Base-by-base conservation (phyloP, 2,113 vertebrate genomes). In the Henicopernis longicauda region DNA sequence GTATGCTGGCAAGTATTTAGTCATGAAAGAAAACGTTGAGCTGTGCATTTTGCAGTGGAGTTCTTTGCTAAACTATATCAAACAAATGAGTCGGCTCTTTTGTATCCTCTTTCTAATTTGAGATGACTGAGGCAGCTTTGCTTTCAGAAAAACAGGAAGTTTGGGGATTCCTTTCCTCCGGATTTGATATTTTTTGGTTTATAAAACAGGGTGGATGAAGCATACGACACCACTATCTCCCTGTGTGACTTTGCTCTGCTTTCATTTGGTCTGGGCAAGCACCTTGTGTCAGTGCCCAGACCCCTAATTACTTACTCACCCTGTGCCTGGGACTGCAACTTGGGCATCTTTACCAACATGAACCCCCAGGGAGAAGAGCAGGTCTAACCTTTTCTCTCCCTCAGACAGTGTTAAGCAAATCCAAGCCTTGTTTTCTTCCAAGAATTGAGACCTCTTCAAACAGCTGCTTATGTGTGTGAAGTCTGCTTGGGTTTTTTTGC, bases 41-140 rank as follows among this genome's bases (percentile, higher is more conserved):
- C 58, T 80, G 49, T 63, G 50, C 49, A 47, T 90, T 97, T 97
- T 91, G 40, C 58, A 73, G 29, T 5, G 29, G n/a, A 88, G 31
- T 31, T 94, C 70, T 93, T 82, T 82, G 79, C 65, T 97, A 62
- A 94, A 82, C 49, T 59, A 6, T 50, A 80, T 73, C 66, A 91
- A 95, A 85, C 36, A 85, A 96, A 80, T 9, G 79, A 91, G 74
- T 93, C 0, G 31, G 62, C 78, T 95, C 32, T 96, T 97, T 94
- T 95, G 82, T 87, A 95, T 94, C 93, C 95, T 96, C 95, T 95
- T 96, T 95, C 95, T 97, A 95, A 95, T 93, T 96, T 83, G 74
- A 91, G 93, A 70, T 14, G 3, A 85, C 47, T 50, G 54, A 85
- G 11, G 58, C 45, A 94, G 62, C 59, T 91, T 93, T 86, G 32